Percentiles rank a stretch among this genome's conserved stretches.
Conservation (phyloP, 2,888 invertebrate genomes). For the Cataglyphis cursor region DNA sequence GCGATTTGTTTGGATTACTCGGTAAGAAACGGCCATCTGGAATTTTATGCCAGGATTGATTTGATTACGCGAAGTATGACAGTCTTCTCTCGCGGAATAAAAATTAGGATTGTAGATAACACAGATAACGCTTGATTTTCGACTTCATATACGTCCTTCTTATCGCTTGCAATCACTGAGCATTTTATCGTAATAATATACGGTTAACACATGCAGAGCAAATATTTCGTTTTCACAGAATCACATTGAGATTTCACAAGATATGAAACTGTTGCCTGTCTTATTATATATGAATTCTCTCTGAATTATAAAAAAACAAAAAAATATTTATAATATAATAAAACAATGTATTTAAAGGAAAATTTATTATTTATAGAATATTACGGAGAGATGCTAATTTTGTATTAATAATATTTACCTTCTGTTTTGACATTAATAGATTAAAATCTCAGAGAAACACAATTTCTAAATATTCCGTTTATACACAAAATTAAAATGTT, state of each 20-base stretch:
- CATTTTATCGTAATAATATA: slow-evolving; percentile 11
- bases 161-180: not conserved
- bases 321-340: not conserved
- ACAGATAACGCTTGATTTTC: slow-evolving; percentile 40
- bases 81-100: slow-evolving; percentile 12
- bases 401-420: not conserved
- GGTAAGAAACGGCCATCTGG: slow-evolving; percentile 20
- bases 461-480: not conserved
- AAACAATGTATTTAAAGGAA: not conserved
- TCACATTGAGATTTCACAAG: not conserved
- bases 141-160: not conserved
- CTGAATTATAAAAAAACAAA: slow-evolving; percentile 15
- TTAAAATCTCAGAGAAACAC: not conserved
- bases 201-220: slow-evolving; percentile 8
- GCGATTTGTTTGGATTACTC: slow-evolving; percentile 25
- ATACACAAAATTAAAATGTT: slow-evolving; percentile 4
- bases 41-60: slow-evolving; percentile 18
- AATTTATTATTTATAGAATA: not conserved
- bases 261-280: not conserved
- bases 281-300: slow-evolving; percentile 1
- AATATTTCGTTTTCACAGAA: slow-evolving; percentile 8
- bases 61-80: slow-evolving; percentile 23
- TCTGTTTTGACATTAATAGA: not conserved
- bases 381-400: not conserved
- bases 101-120: slow-evolving; percentile 35